Evolutionary conservation across 2,113 vertebrate genomes (phyloP), one percentile per base, ranked within the genome.

Genomic region (Salvelinus namaycush): DNA sequence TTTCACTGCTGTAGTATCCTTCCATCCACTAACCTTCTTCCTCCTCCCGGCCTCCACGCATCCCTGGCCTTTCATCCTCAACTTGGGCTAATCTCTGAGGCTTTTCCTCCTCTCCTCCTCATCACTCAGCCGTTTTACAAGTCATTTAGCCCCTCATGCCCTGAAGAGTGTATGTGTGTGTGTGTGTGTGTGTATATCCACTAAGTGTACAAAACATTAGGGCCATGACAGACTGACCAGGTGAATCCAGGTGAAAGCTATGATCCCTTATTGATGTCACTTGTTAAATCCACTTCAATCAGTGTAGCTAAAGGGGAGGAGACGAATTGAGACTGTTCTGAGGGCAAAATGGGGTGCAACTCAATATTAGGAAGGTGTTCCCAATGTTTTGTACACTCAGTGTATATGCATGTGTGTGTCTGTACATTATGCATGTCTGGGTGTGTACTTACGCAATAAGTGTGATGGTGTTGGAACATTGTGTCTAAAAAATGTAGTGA

Each of bases 1-100:
- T 88, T 88, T 85, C 83, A 14, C 68, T 67, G 12, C 31, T 13
- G 59, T 44, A 44, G 39, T 44, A 44, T 44, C 39, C 39, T 44
- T 44, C 39, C 39, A 44, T 44, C 39, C 39, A 44, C 39, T 44
- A 44, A 3, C 2, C 39, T 11, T 2, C 39, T 83, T 71, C 68
- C 60, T 70, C 1, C 67, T 73, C 75, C 80, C 79, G 20, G 80
- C 68, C 74, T 76, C 68, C 51, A 3, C 60, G 64, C 75, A 69
- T 80, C 44, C 69, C 72, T 51, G 67, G 73, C 66, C 76, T 84
- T 84, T 87, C 72, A 83, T 87, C 80, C 67, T 73, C 70, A 72
- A 78, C 76, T 71, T 67, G 31, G 44, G 48, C 59, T 70, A 76
- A 66, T 81, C 34, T 67, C 69, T 73, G 62, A 14, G 62, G 62